A percentile compares a stretch with the other conserved stretches of the same genome.
These are phyloP conservation scores for Xiphophorus maculatus DNA, from an alignment of 2,113 vertebrate species.

Conservation along the genomic window DNA sequence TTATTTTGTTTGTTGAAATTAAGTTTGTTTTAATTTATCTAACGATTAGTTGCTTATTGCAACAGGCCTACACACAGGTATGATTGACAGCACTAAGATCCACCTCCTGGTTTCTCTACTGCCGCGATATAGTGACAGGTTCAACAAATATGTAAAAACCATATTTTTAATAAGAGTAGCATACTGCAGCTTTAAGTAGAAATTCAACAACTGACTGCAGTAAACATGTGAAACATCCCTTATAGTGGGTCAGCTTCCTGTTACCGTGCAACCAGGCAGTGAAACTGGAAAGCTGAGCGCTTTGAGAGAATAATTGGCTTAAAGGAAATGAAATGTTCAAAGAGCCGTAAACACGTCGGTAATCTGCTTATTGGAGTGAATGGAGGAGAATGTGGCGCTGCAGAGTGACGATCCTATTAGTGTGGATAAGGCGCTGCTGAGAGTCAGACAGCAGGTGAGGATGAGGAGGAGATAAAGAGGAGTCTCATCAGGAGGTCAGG, in stretches of 20 bases:
- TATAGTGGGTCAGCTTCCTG: background rate
- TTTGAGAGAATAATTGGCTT: constrained; percentile 88
- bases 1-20: too few relatives aligned
- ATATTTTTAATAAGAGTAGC: too few relatives aligned
- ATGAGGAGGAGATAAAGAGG: constrained; percentile 74
- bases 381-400: constrained; percentile 72
- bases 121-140: too few relatives aligned
- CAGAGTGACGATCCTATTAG: constrained; percentile 78
- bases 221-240: background rate
- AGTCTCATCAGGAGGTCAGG: constrained; percentile 1
- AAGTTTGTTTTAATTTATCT: too few relatives aligned
- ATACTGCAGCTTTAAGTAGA: background rate
- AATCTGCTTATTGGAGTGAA: constrained; percentile 92
- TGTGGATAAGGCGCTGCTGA: constrained; percentile 71
- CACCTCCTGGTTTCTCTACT: too few relatives aligned
- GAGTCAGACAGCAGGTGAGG: constrained; percentile 70
- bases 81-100: too few relatives aligned
- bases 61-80: too few relatives aligned
- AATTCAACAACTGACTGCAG: background rate
- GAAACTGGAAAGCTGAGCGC: constrained; percentile 67
- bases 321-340: constrained; percentile 88
- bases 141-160: too few relatives aligned
- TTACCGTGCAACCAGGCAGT: background rate
- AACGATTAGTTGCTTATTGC: too few relatives aligned
- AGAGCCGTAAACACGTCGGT: constrained; percentile 88